Percentiles rank a stretch among this genome's conserved stretches.
phyloP scores from a whole-genome alignment of 2,113 vertebrate genomes.

The Chionis minor region DNA sequence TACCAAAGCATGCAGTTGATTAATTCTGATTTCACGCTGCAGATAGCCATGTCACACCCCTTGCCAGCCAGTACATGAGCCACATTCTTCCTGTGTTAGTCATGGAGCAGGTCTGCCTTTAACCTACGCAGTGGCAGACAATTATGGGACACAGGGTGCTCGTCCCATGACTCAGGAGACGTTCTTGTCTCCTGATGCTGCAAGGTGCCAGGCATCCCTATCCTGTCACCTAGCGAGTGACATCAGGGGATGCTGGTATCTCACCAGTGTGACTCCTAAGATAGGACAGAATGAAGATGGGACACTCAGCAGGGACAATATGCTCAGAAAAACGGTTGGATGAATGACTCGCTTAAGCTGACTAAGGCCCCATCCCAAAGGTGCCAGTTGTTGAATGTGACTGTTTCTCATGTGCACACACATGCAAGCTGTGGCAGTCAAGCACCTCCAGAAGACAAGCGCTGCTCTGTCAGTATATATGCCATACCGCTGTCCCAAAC shows the following conservation, averaged over 20 bases:
- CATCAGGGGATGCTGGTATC: not conserved
- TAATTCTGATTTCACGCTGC: not conserved
- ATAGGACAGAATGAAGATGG: not conserved
- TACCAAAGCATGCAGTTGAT: not conserved
- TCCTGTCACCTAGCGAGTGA: not conserved
- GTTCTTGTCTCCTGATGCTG: not conserved
- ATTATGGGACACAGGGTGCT: not conserved
- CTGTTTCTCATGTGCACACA: not conserved
- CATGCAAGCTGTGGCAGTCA: not conserved
- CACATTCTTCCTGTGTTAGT: not conserved
- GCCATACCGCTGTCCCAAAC: not conserved
- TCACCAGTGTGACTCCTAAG: not conserved
- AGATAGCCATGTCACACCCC: not conserved
- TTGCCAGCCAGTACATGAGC: not conserved
- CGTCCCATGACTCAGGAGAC: not conserved
- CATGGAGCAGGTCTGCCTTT: not conserved
- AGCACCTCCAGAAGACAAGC: not conserved
- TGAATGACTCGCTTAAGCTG: not conserved
- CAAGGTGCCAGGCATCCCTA: not conserved
- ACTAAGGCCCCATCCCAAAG: not conserved
- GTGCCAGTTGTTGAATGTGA: not conserved
- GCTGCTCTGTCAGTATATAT: not conserved
- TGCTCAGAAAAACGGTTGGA: not conserved
- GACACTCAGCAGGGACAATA: not conserved
- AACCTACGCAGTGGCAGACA: not conserved